phyloP scores from a whole-genome alignment of 2,113 vertebrate species.

The Nematolebias whitei region DNA sequence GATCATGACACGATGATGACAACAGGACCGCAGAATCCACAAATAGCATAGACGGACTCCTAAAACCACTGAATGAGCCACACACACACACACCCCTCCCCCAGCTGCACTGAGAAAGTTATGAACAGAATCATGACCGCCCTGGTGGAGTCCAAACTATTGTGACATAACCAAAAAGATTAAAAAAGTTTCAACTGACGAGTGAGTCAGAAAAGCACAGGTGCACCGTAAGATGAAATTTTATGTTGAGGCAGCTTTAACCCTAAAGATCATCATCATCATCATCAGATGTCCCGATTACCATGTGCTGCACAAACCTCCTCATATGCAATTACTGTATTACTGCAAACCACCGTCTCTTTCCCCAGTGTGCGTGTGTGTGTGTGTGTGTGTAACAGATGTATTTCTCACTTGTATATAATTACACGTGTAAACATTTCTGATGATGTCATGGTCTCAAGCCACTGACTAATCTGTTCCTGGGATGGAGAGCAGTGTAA shows the following conservation, averaged over 20 bases:
- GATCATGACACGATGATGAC: too few species aligned
- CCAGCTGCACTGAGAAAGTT: too few species aligned
- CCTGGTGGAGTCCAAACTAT: too few species aligned
- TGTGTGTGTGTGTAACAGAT: slow-evolving; percentile 43
- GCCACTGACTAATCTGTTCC: slow-evolving; percentile 69
- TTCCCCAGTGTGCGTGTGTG: slow-evolving; percentile 25
- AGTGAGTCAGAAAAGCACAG: slow-evolving; percentile 24
- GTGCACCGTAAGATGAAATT: slow-evolving; percentile 31
- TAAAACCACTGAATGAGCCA: too few species aligned
- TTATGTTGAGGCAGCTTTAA: slow-evolving; percentile 36
- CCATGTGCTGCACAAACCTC: slow-evolving; percentile 47
- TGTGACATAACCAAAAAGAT: neutral
- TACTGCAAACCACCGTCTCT: slow-evolving; percentile 44
- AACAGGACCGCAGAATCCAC: too few species aligned
- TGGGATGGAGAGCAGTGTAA: slow-evolving; percentile 50
- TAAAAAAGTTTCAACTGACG: neutral
- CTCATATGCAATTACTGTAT: slow-evolving; percentile 61
- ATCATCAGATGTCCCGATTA: slow-evolving; percentile 45
- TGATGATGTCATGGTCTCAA: slow-evolving; percentile 70
- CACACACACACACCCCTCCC: too few species aligned
- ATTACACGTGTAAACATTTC: slow-evolving; percentile 75
- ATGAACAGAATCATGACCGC: too few species aligned
- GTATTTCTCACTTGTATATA: slow-evolving; percentile 72
- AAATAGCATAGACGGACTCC: too few species aligned
- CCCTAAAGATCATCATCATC: slow-evolving; percentile 54